Evolutionary conservation across 2,888 invertebrate species (phyloP).

Genomic region (Malacosoma neustria): DNA sequence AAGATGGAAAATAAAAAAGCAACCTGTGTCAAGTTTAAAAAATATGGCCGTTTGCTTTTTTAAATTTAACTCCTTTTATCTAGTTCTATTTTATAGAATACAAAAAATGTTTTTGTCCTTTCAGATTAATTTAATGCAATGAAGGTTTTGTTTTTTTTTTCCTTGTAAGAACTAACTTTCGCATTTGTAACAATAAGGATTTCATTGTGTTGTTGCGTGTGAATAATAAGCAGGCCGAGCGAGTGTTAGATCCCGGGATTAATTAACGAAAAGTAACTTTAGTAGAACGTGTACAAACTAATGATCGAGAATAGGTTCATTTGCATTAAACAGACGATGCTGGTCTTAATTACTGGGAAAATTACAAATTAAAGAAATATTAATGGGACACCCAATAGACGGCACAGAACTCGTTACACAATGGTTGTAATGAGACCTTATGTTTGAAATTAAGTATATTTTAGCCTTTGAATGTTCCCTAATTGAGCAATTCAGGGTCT

Average conservation of each 20-base stretch:
- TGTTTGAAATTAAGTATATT: neutral
- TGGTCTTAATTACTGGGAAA: constrained; percentile 68
- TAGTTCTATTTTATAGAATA: too few relatives aligned
- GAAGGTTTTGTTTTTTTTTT: too few relatives aligned
- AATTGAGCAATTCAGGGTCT: neutral
- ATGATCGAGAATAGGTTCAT: constrained; percentile 69
- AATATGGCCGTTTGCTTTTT: too few relatives aligned
- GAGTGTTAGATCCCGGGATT: constrained; percentile 50
- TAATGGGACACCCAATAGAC: constrained; percentile 28
- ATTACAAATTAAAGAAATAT: constrained; percentile 68
- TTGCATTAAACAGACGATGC: constrained; percentile 66
- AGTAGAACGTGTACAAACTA: constrained; percentile 64
- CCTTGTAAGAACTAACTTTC: too few relatives aligned
- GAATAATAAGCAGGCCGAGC: constrained; percentile 43
- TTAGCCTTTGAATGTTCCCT: neutral
- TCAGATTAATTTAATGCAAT: too few relatives aligned
- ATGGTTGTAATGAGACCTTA: constrained; percentile 7
- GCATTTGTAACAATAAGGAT: too few relatives aligned
- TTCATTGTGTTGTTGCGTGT: constrained; percentile 29
- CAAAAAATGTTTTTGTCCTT: too few relatives aligned
- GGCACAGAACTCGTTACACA: constrained; percentile 22
- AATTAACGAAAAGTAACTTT: constrained; percentile 69
- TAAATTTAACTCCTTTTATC: too few relatives aligned
- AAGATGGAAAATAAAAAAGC: too few relatives aligned
- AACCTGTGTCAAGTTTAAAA: too few relatives aligned